Base-by-base conservation (phyloP, 2,113 vertebrate species). In the Triplophysa rosa region DNA sequence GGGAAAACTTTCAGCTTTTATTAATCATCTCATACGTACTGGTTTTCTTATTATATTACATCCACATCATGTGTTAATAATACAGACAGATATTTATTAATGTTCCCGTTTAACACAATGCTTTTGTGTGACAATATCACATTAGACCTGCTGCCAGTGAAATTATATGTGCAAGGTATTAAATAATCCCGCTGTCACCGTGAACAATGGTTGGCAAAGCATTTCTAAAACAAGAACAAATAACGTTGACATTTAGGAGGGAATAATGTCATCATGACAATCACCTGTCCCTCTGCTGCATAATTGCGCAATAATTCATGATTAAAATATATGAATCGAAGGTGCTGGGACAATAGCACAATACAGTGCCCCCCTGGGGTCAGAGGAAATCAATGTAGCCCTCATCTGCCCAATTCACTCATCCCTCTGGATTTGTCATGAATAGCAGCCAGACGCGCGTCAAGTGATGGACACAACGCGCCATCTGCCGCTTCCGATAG, bases 401-500 rank as follows among this genome's bases (percentile, higher is more conserved):
- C 73, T 84, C 86, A 77, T 84, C 73, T 83, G 82, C 47, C 79
- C 72, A 19, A 64, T 80, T 75, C 72, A 80, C 37, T 40, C 37
- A 64, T 65, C 63, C 78, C 21, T 14, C 65, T 59, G 63, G 49
- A 59, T 76, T 70, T 82, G 80, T 84, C 66, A 61, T 56, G 64
- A 80, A 75, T 62, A 80, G 77, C 61, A 24, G 4, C 42, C 80
- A 83, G 56, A 76, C 71, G 73, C 69, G 58, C 37, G 61, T 61
- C 58, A 77, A 66, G 65, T 33, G 78, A 80, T 17, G 70, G 71
- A 77, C 70, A 42, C 67, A 80, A 81, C 54, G 63, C 16, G 24
- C 86, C 87, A 87, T 83, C 87, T 89, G 86, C 59, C 79, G 56
- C 37, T 12, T n/a, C 26, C 49, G 80, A 85, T 80, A 84, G 45